Base-by-base conservation (phyloP, 2,113 vertebrate genomes). In the Dinomys branickii region DNA sequence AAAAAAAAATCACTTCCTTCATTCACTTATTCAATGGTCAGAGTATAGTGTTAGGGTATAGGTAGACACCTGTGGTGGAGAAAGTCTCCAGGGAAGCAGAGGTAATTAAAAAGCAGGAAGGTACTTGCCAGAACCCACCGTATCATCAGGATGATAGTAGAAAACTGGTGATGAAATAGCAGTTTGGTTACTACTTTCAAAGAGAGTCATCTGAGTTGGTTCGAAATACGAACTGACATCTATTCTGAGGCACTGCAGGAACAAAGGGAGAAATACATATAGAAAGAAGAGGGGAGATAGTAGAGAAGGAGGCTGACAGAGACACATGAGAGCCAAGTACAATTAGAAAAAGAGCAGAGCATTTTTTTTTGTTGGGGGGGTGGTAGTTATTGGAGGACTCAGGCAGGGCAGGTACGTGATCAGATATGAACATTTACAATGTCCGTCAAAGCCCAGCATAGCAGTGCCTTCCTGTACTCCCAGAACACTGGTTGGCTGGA, bases 281-380 rank as follows among this genome's bases (percentile, higher is more conserved):
- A 54, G 10, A 3, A 7, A 38, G 12, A 58, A 52, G 4, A 35
- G 41, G 44, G 26, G 28, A 28, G 17, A 50, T n/a, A 41, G 4
- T 14, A 52, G 33, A 61, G 9, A 20, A 28, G 56, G 20, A 78
- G 28, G 3, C 33, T 54, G 54, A 61, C 63, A 17, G 65, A 54
- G 38, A 30, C 14, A 2, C 38, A 35, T 0, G 19, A 41, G 0
- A 67, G 11, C 28, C 2, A 73, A 75, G 47, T 14, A 12, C 54
- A 87, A 69, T 17, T 87, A 69, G 12, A 54, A 83, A 88, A 85
- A 3, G 22, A 52, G 22, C 22, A 14, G 13, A 5, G 12, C 69
- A 14, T 56, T 26, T 8, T 1, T 8, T 1, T 67, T 50, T 50
- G 47, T 50, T 7, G 14, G 11, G 26, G 20, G 7, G 0, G 33